These are phyloP conservation scores for Chrysotoxum bicinctum DNA, from an alignment of 2,888 invertebrate species.

Conservation along the genomic window DNA sequence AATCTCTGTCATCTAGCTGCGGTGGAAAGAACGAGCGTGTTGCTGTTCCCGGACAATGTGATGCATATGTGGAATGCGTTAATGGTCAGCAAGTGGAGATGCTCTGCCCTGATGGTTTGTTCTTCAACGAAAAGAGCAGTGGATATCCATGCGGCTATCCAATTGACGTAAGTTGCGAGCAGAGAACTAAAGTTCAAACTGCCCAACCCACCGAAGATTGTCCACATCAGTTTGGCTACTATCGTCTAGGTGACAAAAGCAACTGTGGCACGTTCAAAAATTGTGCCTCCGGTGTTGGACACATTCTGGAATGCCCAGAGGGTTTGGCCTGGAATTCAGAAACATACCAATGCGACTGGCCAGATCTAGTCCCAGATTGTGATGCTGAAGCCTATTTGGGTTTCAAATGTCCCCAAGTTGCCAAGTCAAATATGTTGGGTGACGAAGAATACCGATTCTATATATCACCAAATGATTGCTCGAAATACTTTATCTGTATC, in stretches of 20 bases:
- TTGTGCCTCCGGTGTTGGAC: conserved; percentile 90
- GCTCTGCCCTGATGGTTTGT: conserved; percentile 90
- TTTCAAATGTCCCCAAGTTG: conserved; percentile 89
- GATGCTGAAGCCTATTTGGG: conserved; percentile 90
- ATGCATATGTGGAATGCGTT: conserved; percentile 87
- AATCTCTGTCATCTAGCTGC: conserved; percentile 81
- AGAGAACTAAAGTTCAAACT: conserved; percentile 84
- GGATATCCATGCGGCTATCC: conserved; percentile 93
- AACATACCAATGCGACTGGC: conserved; percentile 92
- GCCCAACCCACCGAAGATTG: conserved; percentile 87
- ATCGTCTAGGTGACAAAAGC: conserved; percentile 85
- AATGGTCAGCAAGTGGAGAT: conserved; percentile 90
- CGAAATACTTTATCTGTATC: conserved; percentile 90
- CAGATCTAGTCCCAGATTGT: conserved; percentile 90
- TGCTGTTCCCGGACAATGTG: conserved; percentile 87
- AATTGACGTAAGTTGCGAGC: conserved; percentile 89
- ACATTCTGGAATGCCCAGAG: conserved; percentile 90
- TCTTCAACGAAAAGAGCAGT: conserved; percentile 88
- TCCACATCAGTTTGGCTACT: conserved; percentile 92
- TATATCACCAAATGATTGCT: conserved; percentile 86
- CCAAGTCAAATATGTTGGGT: conserved; percentile 80
- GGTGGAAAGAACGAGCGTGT: conserved; percentile 87
- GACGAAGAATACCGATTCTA: conserved; percentile 82
- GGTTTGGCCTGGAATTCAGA: conserved; percentile 90
- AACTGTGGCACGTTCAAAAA: conserved; percentile 91